Evolutionary conservation across 2,888 invertebrate species (phyloP).

Genomic region (Odontothrips loti): DNA sequence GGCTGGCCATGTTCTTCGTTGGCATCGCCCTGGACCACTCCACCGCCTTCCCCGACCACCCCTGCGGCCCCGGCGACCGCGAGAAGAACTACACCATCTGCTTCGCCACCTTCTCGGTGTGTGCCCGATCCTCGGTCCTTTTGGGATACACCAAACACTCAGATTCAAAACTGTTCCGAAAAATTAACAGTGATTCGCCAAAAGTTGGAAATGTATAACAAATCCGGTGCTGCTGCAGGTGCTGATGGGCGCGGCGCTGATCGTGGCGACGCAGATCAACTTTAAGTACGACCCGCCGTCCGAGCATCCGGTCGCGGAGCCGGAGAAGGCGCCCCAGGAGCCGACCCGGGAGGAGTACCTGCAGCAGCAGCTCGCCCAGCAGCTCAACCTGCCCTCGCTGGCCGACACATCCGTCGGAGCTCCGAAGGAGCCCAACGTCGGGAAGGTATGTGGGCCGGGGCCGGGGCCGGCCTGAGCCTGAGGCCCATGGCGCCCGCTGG

Average conservation of each 20-base stretch:
- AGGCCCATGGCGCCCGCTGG: no score
- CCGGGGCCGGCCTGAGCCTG: no score
- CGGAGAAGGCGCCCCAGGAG: conserved; percentile 47
- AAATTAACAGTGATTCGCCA: no score
- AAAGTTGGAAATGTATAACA: no score
- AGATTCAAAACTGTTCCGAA: no score
- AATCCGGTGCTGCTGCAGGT: conserved; percentile 49
- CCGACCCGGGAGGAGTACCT: conserved; percentile 68
- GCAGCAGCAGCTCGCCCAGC: conserved; percentile 78
- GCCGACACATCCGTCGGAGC: conserved; percentile 57
- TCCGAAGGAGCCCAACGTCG: conserved; percentile 28
- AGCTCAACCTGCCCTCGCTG: conserved; percentile 74
- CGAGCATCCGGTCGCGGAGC: conserved; percentile 52
- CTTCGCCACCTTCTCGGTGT: conserved; percentile 86
- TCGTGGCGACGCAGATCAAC: conserved; percentile 82
- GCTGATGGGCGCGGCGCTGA: conserved; percentile 90
- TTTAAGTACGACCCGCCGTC: conserved; percentile 51
- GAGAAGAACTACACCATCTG: conserved; percentile 99
- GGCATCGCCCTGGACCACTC: conserved; percentile 95
- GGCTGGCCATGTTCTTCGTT: conserved; percentile 97
- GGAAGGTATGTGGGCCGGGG: conserved; percentile 36
- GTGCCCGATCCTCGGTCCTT: no score
- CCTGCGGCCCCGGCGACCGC: conserved; percentile 79
- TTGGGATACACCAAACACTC: no score
- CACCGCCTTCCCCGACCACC: conserved; percentile 89